A percentile compares a stretch with the other conserved stretches of the same genome.
phyloP scores from a whole-genome alignment of 1,140 invertebrate species.

The Drosophila takahashii region DNA sequence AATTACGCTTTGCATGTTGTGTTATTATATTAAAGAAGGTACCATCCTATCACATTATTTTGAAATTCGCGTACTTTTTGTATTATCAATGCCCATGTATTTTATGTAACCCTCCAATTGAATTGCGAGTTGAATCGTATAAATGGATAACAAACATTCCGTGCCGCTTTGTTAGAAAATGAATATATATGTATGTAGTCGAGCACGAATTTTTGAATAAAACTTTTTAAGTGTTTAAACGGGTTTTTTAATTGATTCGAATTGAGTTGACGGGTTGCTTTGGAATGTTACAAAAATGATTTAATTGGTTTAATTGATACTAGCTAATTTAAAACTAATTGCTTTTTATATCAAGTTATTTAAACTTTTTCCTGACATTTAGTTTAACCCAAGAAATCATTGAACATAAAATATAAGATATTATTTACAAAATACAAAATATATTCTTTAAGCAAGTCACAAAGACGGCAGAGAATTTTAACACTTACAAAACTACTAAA shows the following conservation, averaged over 20 bases:
- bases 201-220: slow-evolving; percentile 74
- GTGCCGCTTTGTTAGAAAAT: slow-evolving; percentile 59
- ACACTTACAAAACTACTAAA: too few relatives aligned
- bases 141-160: slow-evolving; percentile 62
- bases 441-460: too few relatives aligned
- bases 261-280: too few relatives aligned
- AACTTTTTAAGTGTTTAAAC: slow-evolving; percentile 42
- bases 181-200: slow-evolving; percentile 35
- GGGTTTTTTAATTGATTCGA: slow-evolving; percentile 7
- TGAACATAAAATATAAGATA: too few relatives aligned
- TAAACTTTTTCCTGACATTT: too few relatives aligned
- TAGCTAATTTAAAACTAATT: too few relatives aligned
- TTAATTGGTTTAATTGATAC: too few relatives aligned
- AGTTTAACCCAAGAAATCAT: too few relatives aligned
- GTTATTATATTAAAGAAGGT: slow-evolving; percentile 40
- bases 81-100: slow-evolving; percentile 41
- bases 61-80: slow-evolving; percentile 13
- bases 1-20: slow-evolving; percentile 56
- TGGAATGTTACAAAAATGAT: too few relatives aligned
- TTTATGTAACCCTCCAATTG: slow-evolving; percentile 41
- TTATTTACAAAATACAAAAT: too few relatives aligned
- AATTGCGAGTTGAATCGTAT: slow-evolving; percentile 27
- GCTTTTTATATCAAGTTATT: too few relatives aligned
- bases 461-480: too few relatives aligned
- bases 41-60: slow-evolving; percentile 25